Evolutionary conservation across 2,888 invertebrate genomes (phyloP).

Genomic region (Dryobotodes eremita): DNA sequence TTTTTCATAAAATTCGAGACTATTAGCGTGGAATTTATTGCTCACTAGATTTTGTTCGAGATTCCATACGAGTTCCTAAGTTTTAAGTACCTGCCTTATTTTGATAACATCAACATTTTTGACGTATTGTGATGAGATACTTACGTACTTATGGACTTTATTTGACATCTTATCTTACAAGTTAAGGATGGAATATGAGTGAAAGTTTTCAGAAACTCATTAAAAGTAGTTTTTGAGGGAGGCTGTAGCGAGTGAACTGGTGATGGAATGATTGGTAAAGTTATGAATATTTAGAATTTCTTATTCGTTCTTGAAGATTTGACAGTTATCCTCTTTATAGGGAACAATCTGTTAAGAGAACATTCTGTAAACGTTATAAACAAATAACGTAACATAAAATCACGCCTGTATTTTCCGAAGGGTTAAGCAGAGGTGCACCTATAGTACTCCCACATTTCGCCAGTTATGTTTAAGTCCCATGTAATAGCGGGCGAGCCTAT

Average conservation of each 20-base stretch:
- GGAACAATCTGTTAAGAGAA: background rate
- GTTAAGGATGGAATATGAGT: conserved; percentile 32
- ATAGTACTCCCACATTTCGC: too few relatives aligned
- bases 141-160: conserved; percentile 10
- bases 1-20: conserved; percentile 46
- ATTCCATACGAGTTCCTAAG: conserved; percentile 19
- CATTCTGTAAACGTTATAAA: background rate
- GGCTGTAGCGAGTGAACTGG: conserved; percentile 17
- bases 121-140: conserved; percentile 21
- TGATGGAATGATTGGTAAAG: conserved; percentile 41
- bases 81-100: conserved; percentile 16
- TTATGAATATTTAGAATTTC: conserved; percentile 27
- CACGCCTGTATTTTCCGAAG: too few relatives aligned
- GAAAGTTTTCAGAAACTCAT: conserved; percentile 42
- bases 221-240: conserved; percentile 53
- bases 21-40: conserved; percentile 61
- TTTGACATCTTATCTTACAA: conserved; percentile 19
- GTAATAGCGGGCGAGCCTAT: too few relatives aligned
- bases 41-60: conserved; percentile 39
- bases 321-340: background rate
- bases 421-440: too few relatives aligned
- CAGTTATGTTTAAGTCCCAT: too few relatives aligned
- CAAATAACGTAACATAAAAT: too few relatives aligned
- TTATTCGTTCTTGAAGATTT: conserved; percentile 14
- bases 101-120: background rate